Conservation (phyloP, 2,888 invertebrate species). For the Campoplex capitator region DNA sequence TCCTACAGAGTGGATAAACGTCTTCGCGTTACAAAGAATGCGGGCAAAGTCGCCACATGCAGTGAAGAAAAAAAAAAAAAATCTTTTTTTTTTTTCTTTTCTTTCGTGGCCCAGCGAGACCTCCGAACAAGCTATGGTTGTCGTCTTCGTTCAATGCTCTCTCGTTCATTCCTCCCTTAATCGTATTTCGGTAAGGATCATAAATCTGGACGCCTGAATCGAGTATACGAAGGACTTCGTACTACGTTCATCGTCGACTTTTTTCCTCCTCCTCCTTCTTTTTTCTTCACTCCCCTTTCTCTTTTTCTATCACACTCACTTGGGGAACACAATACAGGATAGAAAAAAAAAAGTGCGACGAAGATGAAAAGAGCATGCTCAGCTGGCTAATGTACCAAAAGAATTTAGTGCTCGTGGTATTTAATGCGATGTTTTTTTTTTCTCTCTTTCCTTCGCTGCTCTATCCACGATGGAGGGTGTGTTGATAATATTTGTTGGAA, state of each 20-base stretch:
- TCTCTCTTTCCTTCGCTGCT: slow-evolving; percentile 27
- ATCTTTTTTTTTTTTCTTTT: too few species aligned
- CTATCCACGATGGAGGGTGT: slow-evolving; percentile 9
- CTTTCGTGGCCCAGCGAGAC: slow-evolving; percentile 28
- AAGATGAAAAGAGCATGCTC: slow-evolving; percentile 44
- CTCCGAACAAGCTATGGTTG: slow-evolving; percentile 45
- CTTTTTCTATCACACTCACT: slow-evolving; percentile 28
- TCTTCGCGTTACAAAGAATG: slow-evolving; percentile 63
- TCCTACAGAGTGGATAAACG: slow-evolving; percentile 59
- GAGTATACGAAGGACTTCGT: slow-evolving; percentile 50
- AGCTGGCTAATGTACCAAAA: slow-evolving; percentile 65
- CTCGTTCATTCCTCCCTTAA: slow-evolving; percentile 71
- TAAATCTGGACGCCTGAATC: slow-evolving; percentile 73
- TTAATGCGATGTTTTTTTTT: slow-evolving; percentile 62
- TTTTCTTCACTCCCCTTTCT: slow-evolving; percentile 27
- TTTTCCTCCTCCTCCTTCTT: slow-evolving; percentile 46
- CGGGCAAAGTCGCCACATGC: slow-evolving; percentile 55
- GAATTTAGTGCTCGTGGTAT: slow-evolving; percentile 66
- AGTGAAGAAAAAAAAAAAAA: too few species aligned
- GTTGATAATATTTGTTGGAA: slow-evolving; percentile 53
- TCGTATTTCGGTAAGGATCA: slow-evolving; percentile 75
- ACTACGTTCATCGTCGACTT: slow-evolving; percentile 46
- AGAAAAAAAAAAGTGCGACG: slow-evolving; percentile 30
- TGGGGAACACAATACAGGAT: slow-evolving; percentile 13
- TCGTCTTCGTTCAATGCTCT: slow-evolving; percentile 67